These are phyloP conservation scores for Xiphias gladius DNA, from an alignment of 2,113 vertebrate species.

Conservation along the genomic window DNA sequence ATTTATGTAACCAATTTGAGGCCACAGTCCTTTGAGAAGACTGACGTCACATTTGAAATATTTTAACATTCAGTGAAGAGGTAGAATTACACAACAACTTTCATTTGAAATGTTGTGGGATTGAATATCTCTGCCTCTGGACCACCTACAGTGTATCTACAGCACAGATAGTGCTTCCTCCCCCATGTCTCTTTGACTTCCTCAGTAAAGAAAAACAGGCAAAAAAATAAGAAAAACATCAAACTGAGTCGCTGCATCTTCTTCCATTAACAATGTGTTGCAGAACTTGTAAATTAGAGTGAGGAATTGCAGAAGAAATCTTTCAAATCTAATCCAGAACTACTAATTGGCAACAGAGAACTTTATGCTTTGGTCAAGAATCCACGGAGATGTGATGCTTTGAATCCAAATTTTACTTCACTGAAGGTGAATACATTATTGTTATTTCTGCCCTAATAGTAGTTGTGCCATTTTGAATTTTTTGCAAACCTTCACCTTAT, in stretches of 20 bases:
- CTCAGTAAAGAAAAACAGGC: neutral
- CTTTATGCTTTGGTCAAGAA: neutral
- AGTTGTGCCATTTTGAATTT: neutral
- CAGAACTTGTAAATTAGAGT: neutral
- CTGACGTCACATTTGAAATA: constrained; percentile 33
- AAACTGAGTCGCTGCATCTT: neutral
- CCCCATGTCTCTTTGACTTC: neutral
- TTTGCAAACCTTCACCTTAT: neutral
- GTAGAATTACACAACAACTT: constrained; percentile 50
- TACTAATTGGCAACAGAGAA: neutral
- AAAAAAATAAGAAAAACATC: neutral
- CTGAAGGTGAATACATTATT: neutral
- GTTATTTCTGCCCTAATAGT: neutral
- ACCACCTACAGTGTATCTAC: constrained; percentile 46
- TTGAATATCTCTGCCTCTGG: constrained; percentile 31
- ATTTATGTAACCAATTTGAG: constrained; percentile 41
- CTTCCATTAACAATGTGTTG: neutral
- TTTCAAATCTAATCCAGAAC: neutral
- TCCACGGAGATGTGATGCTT: neutral
- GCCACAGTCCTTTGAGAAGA: constrained; percentile 16
- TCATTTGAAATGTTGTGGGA: constrained; percentile 30
- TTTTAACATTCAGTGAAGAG: constrained; percentile 37
- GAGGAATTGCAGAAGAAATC: neutral
- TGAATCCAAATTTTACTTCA: neutral
- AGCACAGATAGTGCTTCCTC: constrained; percentile 20